phyloP scores from a whole-genome alignment of 2,797 vertebrate genomes.

The Hemitrygon akajei region DNA sequence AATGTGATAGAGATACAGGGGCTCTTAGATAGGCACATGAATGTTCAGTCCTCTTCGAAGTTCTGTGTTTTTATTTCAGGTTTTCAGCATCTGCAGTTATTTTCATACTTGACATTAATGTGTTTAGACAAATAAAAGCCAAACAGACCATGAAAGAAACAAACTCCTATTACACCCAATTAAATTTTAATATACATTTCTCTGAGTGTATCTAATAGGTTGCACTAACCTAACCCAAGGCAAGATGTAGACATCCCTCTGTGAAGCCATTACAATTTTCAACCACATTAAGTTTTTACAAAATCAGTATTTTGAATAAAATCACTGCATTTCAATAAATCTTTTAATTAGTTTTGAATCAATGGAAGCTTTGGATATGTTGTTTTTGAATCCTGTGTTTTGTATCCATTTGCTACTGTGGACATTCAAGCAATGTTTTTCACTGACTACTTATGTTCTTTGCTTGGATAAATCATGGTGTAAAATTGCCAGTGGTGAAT shows the following conservation, averaged over 20 bases:
- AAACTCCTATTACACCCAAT: slow-evolving; percentile 20
- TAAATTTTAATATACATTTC: slow-evolving; percentile 14
- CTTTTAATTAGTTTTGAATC: slow-evolving; percentile 6
- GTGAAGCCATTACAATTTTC: background rate
- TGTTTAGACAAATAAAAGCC: background rate
- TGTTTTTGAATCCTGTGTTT: background rate
- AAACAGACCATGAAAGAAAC: background rate
- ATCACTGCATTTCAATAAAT: background rate
- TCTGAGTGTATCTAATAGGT: background rate
- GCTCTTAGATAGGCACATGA: too few species aligned
- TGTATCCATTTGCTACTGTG: background rate
- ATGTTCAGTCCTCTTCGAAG: too few species aligned
- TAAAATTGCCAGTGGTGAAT: background rate
- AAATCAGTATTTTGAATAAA: background rate
- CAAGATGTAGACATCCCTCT: background rate
- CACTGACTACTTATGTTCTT: background rate
- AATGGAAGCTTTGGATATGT: background rate
- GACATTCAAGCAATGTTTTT: background rate
- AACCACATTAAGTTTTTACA: background rate
- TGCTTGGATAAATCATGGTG: background rate
- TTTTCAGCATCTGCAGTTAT: too few species aligned
- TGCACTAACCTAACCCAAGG: background rate
- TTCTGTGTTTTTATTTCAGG: too few species aligned
- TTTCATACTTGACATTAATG: slow-evolving; percentile 17
- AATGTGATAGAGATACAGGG: too few species aligned